Percentiles rank a stretch among this genome's conserved stretches.
These are phyloP conservation scores for Penelope pileata DNA, from an alignment of 2,113 vertebrate genomes.

Conservation along the genomic window DNA sequence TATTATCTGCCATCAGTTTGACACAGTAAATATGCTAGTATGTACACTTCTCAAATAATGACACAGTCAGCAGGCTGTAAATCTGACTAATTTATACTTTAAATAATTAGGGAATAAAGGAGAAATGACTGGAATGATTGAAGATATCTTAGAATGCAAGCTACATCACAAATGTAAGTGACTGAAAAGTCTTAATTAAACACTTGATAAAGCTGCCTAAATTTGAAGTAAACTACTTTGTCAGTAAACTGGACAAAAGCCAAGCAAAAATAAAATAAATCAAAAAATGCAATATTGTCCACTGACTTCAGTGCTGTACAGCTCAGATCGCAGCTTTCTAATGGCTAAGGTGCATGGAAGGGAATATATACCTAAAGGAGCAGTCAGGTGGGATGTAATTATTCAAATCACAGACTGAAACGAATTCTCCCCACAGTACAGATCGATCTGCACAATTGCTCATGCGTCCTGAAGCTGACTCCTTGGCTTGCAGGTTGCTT, in stretches of 20 bases:
- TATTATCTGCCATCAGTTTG: slow-evolving; percentile 63
- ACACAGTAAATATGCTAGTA: slow-evolving; percentile 56
- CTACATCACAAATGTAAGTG: not conserved
- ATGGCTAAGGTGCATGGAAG: not conserved
- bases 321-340: not conserved
- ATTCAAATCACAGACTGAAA: not conserved
- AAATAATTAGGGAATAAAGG: slow-evolving; percentile 38
- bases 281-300: not conserved
- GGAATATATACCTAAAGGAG: not conserved
- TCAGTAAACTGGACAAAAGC: not conserved
- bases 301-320: not conserved
- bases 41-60: slow-evolving; percentile 28
- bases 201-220: not conserved
- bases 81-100: slow-evolving; percentile 48
- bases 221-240: not conserved
- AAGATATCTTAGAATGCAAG: not conserved
- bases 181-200: not conserved
- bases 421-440: not conserved
- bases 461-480: not conserved
- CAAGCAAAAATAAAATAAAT: not conserved
- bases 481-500: not conserved
- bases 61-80: slow-evolving; percentile 16
- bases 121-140: not conserved
- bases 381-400: not conserved
- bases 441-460: not conserved